Percentiles rank a stretch among this genome's conserved stretches.
These are phyloP conservation scores for Drosophila tsacasi DNA, from an alignment of 1,140 invertebrate genomes.

Conservation along the genomic window DNA sequence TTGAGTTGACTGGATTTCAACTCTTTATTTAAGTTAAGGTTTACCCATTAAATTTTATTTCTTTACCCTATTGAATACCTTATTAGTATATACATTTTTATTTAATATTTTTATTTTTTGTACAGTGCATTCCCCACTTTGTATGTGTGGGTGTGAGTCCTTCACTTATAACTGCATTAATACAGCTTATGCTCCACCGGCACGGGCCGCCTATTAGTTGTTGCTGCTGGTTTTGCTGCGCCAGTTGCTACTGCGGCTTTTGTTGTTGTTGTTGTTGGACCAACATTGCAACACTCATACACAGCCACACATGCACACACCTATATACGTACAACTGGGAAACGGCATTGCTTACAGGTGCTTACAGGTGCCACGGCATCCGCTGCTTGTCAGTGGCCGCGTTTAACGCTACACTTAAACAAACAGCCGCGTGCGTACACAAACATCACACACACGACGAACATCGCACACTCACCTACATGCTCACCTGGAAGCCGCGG, in stretches of 20 bases:
- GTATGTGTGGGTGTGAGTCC: constrained; percentile 30
- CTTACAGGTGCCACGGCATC: constrained; percentile 45
- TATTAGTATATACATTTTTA: not conserved
- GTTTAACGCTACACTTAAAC: constrained; percentile 82
- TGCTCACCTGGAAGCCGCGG: constrained; percentile 48
- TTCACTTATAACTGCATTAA: constrained; percentile 75
- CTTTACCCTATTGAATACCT: no score
- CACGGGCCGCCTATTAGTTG: constrained; percentile 54
- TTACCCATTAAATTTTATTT: not conserved
- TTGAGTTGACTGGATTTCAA: not conserved
- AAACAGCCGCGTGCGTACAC: constrained; percentile 79
- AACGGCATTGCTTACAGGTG: constrained; percentile 49
- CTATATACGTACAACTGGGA: constrained; percentile 4
- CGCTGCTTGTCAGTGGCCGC: constrained; percentile 70
- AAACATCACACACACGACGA: constrained; percentile 42
- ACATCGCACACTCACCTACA: constrained; percentile 11
- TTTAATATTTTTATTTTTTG: not conserved
- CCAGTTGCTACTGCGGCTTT: not conserved
- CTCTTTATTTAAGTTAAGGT: not conserved
- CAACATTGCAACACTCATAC: constrained; percentile 57
- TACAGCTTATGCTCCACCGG: constrained; percentile 69
- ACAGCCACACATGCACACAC: constrained; percentile 8
- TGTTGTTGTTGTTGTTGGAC: constrained; percentile 67
- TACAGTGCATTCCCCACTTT: not conserved
- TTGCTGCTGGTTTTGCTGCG: constrained; percentile 12